Percentiles rank a stretch among this genome's conserved stretches.
phyloP scores from a whole-genome alignment of 2,888 invertebrate species.

The Diplazon laetatorius region DNA sequence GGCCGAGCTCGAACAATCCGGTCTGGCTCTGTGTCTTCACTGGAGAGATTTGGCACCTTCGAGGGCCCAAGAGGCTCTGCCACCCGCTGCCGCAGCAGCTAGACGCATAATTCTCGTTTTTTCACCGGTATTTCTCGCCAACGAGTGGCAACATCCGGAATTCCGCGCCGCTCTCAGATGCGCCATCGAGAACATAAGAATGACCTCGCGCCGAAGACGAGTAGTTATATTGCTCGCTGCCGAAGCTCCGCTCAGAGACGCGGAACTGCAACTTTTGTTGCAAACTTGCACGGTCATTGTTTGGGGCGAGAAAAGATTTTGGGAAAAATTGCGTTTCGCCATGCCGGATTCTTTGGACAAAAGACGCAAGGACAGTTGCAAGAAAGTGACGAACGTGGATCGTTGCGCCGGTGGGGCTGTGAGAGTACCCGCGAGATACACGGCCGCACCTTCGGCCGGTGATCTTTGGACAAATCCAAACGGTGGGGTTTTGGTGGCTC shows the following conservation, averaged over 20 bases:
- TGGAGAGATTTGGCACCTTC: conserved; percentile 81
- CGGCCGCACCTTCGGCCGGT: conserved; percentile 89
- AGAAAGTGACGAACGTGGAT: conserved; percentile 62
- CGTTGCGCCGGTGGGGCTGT: conserved; percentile 82
- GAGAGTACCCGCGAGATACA: conserved; percentile 86
- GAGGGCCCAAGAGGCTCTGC: conserved; percentile 84
- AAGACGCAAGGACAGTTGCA: conserved; percentile 64
- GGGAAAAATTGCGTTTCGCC: conserved; percentile 91
- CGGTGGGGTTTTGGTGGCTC: conserved; percentile 79
- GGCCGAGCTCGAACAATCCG: conserved; percentile 88
- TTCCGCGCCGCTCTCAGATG: conserved; percentile 92
- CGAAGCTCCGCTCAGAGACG: conserved; percentile 87
- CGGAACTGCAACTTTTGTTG: conserved; percentile 89
- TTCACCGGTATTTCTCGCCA: conserved; percentile 91
- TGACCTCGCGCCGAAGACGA: conserved; percentile 77
- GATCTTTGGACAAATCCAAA: conserved; percentile 86
- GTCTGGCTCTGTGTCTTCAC: conserved; percentile 87
- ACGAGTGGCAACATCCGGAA: conserved; percentile 93
- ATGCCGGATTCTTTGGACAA: conserved; percentile 89
- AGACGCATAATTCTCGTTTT: conserved; percentile 91
- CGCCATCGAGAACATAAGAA: conserved; percentile 86
- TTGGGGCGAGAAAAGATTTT: conserved; percentile 92
- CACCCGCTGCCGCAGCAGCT: conserved; percentile 87
- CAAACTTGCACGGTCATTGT: conserved; percentile 89
- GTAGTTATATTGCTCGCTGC: conserved; percentile 85